phyloP scores from a whole-genome alignment of 2,888 invertebrate genomes.

The Phrixothrix hirtus region DNA sequence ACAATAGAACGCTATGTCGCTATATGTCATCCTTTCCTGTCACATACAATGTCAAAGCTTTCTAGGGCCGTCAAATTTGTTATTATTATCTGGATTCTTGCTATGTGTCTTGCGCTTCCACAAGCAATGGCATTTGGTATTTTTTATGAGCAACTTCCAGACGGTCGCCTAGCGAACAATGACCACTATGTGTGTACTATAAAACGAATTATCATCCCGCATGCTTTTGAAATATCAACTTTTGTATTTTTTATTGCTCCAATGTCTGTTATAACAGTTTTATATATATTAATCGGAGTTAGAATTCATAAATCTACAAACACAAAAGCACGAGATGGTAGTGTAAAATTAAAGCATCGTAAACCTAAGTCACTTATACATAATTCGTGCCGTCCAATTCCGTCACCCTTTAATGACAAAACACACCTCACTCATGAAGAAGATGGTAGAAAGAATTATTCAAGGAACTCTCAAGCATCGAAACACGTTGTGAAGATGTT shows the following conservation, averaged over 20 bases:
- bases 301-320: conserved; percentile 52
- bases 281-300: conserved; percentile 59
- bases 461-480: conserved; percentile 52
- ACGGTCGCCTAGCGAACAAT: conserved; percentile 44
- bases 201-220: conserved; percentile 52
- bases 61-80: conserved; percentile 83
- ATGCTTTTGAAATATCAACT: conserved; percentile 61
- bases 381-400: too few relatives aligned
- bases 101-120: conserved; percentile 73
- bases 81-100: conserved; percentile 77
- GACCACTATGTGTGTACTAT: conserved; percentile 51
- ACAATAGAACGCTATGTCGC: conserved; percentile 73
- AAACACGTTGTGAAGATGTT: conserved; percentile 63
- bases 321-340: conserved; percentile 46
- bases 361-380: conserved; percentile 41
- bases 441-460: conserved; percentile 54
- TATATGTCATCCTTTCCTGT: conserved; percentile 69
- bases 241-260: conserved; percentile 64
- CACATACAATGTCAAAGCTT: conserved; percentile 85
- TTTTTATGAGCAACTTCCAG: conserved; percentile 49
- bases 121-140: too few relatives aligned
- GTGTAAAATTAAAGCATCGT: conserved; percentile 50
- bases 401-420: too few relatives aligned
- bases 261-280: conserved; percentile 62
- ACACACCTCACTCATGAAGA: conserved; percentile 37